phyloP scores from a whole-genome alignment of 2,888 invertebrate species.

The Mechanitis mazaeus region DNA sequence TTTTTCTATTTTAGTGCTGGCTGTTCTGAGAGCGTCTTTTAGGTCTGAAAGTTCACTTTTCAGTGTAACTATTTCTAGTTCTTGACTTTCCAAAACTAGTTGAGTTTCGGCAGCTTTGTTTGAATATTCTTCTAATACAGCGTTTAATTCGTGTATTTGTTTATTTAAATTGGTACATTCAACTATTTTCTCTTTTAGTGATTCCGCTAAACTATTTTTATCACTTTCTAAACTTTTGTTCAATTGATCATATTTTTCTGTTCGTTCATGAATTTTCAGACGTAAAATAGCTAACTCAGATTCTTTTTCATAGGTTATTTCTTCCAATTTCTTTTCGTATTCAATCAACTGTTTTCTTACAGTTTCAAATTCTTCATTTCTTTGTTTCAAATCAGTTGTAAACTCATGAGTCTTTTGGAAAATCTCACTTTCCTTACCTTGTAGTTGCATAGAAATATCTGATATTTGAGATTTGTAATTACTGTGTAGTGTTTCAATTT shows the following conservation, averaged over 20 bases:
- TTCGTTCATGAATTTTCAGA: slow-evolving; percentile 71
- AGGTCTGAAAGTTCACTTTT: slow-evolving; percentile 79
- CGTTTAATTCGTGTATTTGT: slow-evolving; percentile 73
- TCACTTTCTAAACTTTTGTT: slow-evolving; percentile 48
- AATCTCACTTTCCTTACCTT: slow-evolving; percentile 60
- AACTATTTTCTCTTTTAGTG: slow-evolving; percentile 60
- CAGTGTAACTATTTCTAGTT: slow-evolving; percentile 83
- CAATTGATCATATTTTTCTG: slow-evolving; percentile 46
- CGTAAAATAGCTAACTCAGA: slow-evolving; percentile 73
- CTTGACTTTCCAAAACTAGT: slow-evolving; percentile 80
- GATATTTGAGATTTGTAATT: slow-evolving; percentile 40
- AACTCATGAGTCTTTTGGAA: slow-evolving; percentile 62
- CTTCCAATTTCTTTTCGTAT: slow-evolving; percentile 66
- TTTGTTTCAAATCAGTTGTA: slow-evolving; percentile 48
- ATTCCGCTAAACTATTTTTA: slow-evolving; percentile 47
- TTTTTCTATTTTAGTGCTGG: slow-evolving; percentile 59
- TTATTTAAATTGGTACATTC: slow-evolving; percentile 70
- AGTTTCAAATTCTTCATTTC: slow-evolving; percentile 65
- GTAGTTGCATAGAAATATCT: slow-evolving; percentile 51
- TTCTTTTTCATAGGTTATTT: slow-evolving; percentile 71
- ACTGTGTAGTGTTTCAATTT: slow-evolving; percentile 41
- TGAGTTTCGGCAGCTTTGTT: slow-evolving; percentile 76
- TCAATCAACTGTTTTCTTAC: slow-evolving; percentile 56
- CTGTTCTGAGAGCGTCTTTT: slow-evolving; percentile 46
- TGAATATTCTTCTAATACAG: slow-evolving; percentile 72